A percentile compares a stretch with the other conserved stretches of the same genome.
phyloP scores from a whole-genome alignment of 2,888 invertebrate species.

The Cactoblastis cactorum region DNA sequence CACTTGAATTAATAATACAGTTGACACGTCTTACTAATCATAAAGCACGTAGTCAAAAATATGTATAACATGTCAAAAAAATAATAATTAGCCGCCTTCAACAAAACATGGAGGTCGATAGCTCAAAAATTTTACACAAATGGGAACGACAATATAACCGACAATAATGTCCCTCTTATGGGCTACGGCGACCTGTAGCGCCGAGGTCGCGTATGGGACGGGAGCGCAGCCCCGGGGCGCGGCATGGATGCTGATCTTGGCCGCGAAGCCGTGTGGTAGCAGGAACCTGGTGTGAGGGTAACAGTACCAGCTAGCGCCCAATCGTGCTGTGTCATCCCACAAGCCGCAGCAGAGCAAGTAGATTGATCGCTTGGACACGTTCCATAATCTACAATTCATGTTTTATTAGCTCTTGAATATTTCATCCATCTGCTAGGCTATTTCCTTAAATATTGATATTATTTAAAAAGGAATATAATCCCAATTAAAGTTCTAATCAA shows the following conservation, averaged over 20 bases:
- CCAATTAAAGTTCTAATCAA: no score
- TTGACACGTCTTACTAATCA: no score
- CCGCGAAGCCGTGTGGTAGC: constrained; percentile 48
- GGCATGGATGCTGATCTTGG: constrained; percentile 38
- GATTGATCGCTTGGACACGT: constrained; percentile 39
- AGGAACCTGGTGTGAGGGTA: constrained; percentile 49
- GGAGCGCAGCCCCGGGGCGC: constrained; percentile 39
- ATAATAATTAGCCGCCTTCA: constrained; percentile 23
- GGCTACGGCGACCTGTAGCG: constrained; percentile 48
- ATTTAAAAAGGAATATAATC: no score
- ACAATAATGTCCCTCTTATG: constrained; percentile 50
- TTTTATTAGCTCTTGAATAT: not conserved
- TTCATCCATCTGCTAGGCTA: not conserved
- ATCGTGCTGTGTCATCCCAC: constrained; percentile 42
- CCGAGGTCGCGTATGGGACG: constrained; percentile 32
- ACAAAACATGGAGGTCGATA: constrained; percentile 24
- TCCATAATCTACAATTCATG: constrained; percentile 43
- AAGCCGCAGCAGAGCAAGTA: constrained; percentile 50
- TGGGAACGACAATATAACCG: constrained; percentile 48
- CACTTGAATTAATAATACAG: no score
- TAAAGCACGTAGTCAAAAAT: no score
- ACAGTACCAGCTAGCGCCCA: constrained; percentile 52
- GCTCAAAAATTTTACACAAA: constrained; percentile 46
- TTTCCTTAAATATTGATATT: no score
- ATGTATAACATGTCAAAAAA: no score